phyloP scores from a whole-genome alignment of 2,888 invertebrate species.

The Diabrotica balteata region DNA sequence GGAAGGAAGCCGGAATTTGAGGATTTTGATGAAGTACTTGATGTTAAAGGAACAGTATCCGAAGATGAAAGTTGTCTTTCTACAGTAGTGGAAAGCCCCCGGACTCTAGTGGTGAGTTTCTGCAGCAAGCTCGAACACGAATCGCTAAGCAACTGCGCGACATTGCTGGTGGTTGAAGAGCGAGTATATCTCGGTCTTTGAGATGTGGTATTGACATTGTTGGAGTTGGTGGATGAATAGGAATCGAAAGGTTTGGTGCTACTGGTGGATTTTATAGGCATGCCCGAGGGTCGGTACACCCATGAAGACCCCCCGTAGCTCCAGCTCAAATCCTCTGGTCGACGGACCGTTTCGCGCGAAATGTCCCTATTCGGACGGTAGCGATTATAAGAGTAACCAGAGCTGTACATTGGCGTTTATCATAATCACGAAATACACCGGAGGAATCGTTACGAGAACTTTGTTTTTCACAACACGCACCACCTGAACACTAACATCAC shows the following conservation, averaged over 20 bases:
- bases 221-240: constrained; percentile 42
- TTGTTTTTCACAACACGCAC: constrained; percentile 27
- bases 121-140: constrained; percentile 87
- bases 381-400: constrained; percentile 53
- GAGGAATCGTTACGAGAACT: constrained; percentile 10
- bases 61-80: constrained; percentile 53
- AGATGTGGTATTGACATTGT: constrained; percentile 20
- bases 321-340: constrained; percentile 28
- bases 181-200: constrained; percentile 74
- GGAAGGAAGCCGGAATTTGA: constrained; percentile 40
- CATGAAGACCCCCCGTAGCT: constrained; percentile 32
- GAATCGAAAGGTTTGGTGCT: constrained; percentile 40
- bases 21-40: constrained; percentile 15
- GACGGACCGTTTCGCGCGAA: constrained; percentile 40
- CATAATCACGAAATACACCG: constrained; percentile 14
- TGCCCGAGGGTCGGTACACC: constrained; percentile 36
- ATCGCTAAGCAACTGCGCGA: constrained; percentile 85
- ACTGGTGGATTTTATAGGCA: constrained; percentile 35
- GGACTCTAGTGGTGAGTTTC: constrained; percentile 74
- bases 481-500: constrained; percentile 30
- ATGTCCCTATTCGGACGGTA: constrained; percentile 53
- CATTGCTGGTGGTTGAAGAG: constrained; percentile 80
- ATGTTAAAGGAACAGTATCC: background rate
- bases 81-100: constrained; percentile 73
- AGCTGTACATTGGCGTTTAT: constrained; percentile 49